Evolutionary conservation across 2,113 vertebrate genomes (phyloP), one percentile per base, ranked within the genome.

Genomic region (Upupa epops): DNA sequence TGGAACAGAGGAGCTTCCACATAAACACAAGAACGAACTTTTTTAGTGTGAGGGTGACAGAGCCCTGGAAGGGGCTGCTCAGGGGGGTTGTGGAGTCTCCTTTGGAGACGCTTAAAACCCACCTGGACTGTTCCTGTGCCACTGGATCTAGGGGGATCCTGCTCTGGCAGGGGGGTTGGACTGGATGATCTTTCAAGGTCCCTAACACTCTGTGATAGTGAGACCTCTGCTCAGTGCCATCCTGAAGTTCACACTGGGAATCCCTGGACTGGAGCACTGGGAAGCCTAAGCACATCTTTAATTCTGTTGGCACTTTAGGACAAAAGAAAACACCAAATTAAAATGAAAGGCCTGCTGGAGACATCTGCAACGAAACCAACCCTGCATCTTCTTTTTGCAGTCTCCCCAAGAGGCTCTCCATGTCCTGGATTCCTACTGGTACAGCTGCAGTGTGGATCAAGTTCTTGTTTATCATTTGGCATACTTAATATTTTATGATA

Each of bases 401-500:
- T 70, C 81, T 72, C n/a, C 37, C 1, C 1, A 51, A 34, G 42
- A 70, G 56, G 14, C 29, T 26, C 54, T 8, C 51, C 45, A 32
- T 12, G 13, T 8, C 55, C 56, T 71, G 64, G 26, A 87, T 28
- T 45, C 64, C 20, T 60, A 48, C 88, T 37, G 56, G n/a, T 28
- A 61, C 95, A 94, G 85, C 94, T 94, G 94, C 68, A 86, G 46
- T 2, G 4, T 16, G 9, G 59, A 92, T 51, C 59, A 28, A 70
- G 52, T 11, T 68, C 75, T 68, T 94, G 93, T 95, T 95, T 95
- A 94, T 77, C 80, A 83, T 83, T 29, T 63, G 68, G 83, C 79
- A 88, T 68, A 80, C 75, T 91, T 94, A 95, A 95, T 95, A 92
- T 92, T 94, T 92, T 88, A 92, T 91, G 79, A 96, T 96, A 95